These are phyloP conservation scores for Oscheius sp. DNA, from an alignment of 2,888 invertebrate species.

Conservation along the genomic window DNA sequence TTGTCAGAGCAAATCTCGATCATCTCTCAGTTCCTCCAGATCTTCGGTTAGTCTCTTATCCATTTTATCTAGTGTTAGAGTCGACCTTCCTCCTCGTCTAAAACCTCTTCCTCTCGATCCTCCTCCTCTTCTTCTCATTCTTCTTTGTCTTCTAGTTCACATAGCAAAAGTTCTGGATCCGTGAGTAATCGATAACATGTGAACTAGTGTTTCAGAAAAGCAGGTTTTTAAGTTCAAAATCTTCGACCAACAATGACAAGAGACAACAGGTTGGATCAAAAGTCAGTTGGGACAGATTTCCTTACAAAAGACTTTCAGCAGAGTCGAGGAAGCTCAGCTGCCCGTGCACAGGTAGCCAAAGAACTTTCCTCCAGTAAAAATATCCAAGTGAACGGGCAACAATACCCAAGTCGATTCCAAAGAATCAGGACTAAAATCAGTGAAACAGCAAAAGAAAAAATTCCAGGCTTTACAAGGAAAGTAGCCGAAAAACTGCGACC, in stretches of 20 bases:
- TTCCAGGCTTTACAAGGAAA: neutral
- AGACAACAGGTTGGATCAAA: too few species aligned
- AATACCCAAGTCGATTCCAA: neutral
- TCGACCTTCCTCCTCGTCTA: neutral
- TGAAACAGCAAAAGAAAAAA: neutral
- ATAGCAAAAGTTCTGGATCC: neutral
- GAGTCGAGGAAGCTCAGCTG: constrained; percentile 5
- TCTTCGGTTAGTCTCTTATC: neutral
- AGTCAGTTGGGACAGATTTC: too few species aligned
- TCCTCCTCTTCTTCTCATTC: neutral
- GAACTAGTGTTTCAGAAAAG: too few species aligned
- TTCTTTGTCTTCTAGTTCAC: neutral
- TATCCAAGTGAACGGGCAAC: too few species aligned
- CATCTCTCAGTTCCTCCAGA: neutral
- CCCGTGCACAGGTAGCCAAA: neutral
- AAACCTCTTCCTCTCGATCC: neutral
- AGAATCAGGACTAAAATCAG: neutral
- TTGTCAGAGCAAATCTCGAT: neutral
- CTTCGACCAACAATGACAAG: too few species aligned
- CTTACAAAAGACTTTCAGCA: neutral
- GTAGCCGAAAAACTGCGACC: neutral
- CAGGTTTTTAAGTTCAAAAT: too few species aligned
- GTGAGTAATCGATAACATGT: neutral
- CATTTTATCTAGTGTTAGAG: neutral
- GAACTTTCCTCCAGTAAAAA: neutral